Conservation (phyloP, 37 sponge, comb jelly and placozoan genomes). For the Eunapius fragilis region DNA sequence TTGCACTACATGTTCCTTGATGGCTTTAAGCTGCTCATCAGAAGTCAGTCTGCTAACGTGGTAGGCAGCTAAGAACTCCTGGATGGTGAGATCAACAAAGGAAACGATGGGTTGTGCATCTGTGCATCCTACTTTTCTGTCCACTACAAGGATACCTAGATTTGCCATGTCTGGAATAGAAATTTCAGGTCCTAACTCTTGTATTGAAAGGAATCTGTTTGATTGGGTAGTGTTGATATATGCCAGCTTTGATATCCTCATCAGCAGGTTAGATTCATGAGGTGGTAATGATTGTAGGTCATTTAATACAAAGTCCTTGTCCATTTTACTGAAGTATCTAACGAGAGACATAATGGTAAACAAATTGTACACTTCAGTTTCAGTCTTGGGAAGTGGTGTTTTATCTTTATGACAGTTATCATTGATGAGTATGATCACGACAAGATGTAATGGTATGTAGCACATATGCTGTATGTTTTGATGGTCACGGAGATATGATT, state of each 20-base stretch:
- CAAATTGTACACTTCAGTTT: slow-evolving; percentile 30
- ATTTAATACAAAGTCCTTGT: slow-evolving; percentile 12
- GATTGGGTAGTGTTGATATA: slow-evolving; percentile 1
- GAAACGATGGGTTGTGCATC: slow-evolving; percentile 20
- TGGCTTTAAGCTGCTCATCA: slow-evolving; percentile 10
- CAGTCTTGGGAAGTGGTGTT: slow-evolving; percentile 36
- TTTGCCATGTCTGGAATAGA: neutral
- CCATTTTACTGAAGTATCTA: neutral
- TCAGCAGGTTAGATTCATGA: slow-evolving; percentile 5
- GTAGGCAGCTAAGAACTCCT: slow-evolving; percentile 56
- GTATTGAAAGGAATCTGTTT: slow-evolving; percentile 7
- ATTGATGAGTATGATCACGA: slow-evolving; percentile 34
- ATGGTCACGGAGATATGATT: slow-evolving; percentile 28
- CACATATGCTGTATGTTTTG: slow-evolving; percentile 51
- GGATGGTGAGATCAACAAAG: slow-evolving; percentile 53
- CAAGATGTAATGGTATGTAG: slow-evolving; percentile 60
- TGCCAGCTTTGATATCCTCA: slow-evolving; percentile 19
- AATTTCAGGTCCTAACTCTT: neutral
- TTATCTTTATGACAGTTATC: neutral
- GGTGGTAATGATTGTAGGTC: slow-evolving; percentile 3
- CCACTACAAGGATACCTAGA: neutral
- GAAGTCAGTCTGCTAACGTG: neutral
- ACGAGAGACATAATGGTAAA: slow-evolving; percentile 36
- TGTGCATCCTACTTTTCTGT: neutral
- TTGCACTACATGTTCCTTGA: neutral